Evolutionary conservation across 2,797 vertebrate species (phyloP), one percentile per base, ranked within the genome.

Genomic region (Acanthis flammea): DNA sequence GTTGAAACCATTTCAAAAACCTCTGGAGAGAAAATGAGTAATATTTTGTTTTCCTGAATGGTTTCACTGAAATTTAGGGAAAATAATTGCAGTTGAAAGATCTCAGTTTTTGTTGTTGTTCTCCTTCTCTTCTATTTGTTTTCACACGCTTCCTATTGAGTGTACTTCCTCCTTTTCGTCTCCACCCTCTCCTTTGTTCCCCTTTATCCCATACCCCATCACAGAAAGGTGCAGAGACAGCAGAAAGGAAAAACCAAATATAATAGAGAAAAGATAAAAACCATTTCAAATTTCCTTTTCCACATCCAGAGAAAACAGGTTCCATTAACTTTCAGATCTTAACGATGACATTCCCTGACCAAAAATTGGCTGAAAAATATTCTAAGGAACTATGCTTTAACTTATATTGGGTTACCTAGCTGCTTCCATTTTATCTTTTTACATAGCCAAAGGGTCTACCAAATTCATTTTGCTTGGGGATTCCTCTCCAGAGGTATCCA

Each of bases 41-140:
- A 90, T 94, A 88, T 91, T 96, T 92, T 94, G 76, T 92, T 94
- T 92, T 94, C 76, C 70, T 92, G 88, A 92, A 91, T 92, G 51
- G 57, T 72, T 94, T 88, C 73, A 77, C 50, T 95, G 89, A 95
- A 95, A 87, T 85, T 74, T 87, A 92, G 87, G 68, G 71, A 82
- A 92, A 94, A 95, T 95, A 90, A 94, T 92, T 90, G 84, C 81
- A 77, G 80, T 57, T 95, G 92, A 85, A 95, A 95, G 70, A 66
- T 73, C 53, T 76, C 80, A 14, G 53, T 15, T 97, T 95, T 93
- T 80, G 54, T 90, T 92, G 57, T 72, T 79, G 25, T 84, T 25
- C 66, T 86, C 41, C 63, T 88, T 83, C 73, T 76, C 81, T 91
- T 41, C 66, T 76, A 37, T 60, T 93, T 88, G 62, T 51, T 88